Conservation (phyloP, 35 echinoderm and acorn worm species). For the Strongylocentrotus purpuratus region DNA sequence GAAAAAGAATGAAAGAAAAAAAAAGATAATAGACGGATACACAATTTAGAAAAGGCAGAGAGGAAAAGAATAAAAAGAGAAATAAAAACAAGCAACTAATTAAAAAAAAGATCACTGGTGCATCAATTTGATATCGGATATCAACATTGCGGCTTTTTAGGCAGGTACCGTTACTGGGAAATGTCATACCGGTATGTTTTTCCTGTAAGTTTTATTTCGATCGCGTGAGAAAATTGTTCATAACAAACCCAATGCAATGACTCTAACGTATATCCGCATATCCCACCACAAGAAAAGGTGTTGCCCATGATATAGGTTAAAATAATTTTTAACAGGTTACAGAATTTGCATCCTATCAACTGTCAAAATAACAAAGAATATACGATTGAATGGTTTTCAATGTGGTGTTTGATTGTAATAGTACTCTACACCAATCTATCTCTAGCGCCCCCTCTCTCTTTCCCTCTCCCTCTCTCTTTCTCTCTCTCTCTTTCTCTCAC, state of each 20-base stretch:
- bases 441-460: too few relatives aligned
- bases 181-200: not conserved
- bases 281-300: not conserved
- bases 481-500: too few relatives aligned
- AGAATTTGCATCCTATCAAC: not conserved
- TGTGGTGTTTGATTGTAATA: too few relatives aligned
- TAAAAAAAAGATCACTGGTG: too few relatives aligned
- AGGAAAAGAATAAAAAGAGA: too few relatives aligned
- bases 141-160: not conserved
- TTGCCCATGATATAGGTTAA: not conserved
- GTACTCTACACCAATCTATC: too few relatives aligned
- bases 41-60: too few relatives aligned
- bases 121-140: not conserved
- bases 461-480: too few relatives aligned
- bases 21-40: too few relatives aligned
- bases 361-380: not conserved
- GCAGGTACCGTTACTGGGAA: not conserved
- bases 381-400: too few relatives aligned
- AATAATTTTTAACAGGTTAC: not conserved
- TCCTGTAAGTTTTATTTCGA: not conserved
- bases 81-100: too few relatives aligned
- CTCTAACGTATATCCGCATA: not conserved
- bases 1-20: too few relatives aligned
- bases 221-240: conserved; percentile 1
- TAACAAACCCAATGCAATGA: not conserved